Conservation (phyloP, 2,888 invertebrate genomes). For the Rosalia funebris region DNA sequence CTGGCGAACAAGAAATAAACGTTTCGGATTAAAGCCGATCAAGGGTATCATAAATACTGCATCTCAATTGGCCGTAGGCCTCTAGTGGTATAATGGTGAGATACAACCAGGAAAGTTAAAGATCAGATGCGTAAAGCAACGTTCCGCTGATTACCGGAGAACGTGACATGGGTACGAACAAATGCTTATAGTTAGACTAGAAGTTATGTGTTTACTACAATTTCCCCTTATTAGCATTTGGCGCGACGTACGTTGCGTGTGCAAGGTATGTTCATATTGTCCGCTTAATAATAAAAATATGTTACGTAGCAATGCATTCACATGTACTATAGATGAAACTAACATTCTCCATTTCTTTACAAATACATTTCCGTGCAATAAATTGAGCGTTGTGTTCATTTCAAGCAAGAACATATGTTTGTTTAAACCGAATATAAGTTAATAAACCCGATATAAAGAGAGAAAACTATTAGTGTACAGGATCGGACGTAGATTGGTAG, state of each 20-base stretch:
- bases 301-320: neutral
- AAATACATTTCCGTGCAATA: too few relatives aligned
- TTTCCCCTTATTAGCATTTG: constrained; percentile 8
- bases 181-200: constrained; percentile 5
- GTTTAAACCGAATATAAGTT: too few relatives aligned
- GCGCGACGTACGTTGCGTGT: neutral
- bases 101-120: neutral
- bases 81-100: neutral
- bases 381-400: too few relatives aligned
- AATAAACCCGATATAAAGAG: too few relatives aligned
- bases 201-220: constrained; percentile 25
- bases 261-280: neutral
- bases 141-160: constrained; percentile 7
- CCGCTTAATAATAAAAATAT: neutral
- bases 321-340: neutral
- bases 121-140: constrained; percentile 4
- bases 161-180: constrained; percentile 14
- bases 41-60: too few relatives aligned
- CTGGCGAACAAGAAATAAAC: too few relatives aligned
- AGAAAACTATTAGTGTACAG: too few relatives aligned
- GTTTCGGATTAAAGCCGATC: too few relatives aligned
- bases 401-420: too few relatives aligned
- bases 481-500: too few relatives aligned
- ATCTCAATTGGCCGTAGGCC: neutral
- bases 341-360: neutral